phyloP scores from a whole-genome alignment of 2,797 vertebrate genomes.

The Hipposideros larvatus region DNA sequence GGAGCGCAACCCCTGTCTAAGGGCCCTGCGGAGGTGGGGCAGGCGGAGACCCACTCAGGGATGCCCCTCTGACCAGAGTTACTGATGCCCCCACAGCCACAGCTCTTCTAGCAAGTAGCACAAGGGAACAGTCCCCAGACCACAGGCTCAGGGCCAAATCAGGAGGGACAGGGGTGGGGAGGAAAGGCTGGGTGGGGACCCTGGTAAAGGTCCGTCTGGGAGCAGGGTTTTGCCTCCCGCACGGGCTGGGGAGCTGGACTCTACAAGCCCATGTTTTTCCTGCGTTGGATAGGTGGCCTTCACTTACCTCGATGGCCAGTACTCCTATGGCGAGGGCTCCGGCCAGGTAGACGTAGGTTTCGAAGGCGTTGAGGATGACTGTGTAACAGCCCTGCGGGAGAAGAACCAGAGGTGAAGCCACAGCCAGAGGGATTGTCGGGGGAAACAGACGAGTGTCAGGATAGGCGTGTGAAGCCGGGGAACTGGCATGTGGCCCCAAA shows the following conservation, averaged over 20 bases:
- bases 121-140: not conserved
- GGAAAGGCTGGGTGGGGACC: not conserved
- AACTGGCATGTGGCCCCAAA: not conserved
- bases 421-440: not conserved
- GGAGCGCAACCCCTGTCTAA: rapidly evolving
- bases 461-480: rapidly evolving
- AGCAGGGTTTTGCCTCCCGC: not conserved
- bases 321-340: constrained; percentile 95
- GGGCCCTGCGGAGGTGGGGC: not conserved
- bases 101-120: not conserved
- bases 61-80: not conserved
- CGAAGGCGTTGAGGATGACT: constrained; percentile 94
- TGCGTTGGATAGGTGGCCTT: rapidly evolving
- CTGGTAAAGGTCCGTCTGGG: rapidly evolving
- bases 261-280: rapidly evolving
- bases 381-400: constrained; percentile 94
- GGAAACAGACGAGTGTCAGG: not conserved
- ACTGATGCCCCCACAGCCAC: rapidly evolving
- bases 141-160: not conserved
- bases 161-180: not conserved
- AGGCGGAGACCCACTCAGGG: not conserved
- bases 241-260: not conserved
- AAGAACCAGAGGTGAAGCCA: constrained; percentile 4
- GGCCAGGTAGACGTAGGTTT: constrained; percentile 95
- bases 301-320: constrained; percentile 93